phyloP scores from a whole-genome alignment of 2,797 vertebrate genomes.

The Megalops cyprinoides region DNA sequence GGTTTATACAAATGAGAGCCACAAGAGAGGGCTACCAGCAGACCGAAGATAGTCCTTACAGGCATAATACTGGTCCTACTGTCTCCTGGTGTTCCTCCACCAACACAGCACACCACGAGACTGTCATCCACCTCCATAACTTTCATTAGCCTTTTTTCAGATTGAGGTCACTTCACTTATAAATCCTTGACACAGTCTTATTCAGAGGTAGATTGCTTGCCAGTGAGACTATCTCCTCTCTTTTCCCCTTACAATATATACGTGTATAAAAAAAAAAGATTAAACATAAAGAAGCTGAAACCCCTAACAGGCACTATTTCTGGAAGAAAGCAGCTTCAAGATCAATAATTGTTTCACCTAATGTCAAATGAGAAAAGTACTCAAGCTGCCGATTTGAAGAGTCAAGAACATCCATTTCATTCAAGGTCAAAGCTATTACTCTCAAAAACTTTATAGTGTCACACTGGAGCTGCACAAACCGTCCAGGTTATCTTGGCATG shows the following conservation, averaged over 20 bases:
- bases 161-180: conserved; percentile 14
- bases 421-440: neutral
- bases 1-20: neutral
- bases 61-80: neutral
- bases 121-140: neutral
- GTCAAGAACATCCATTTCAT: neutral
- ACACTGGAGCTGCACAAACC: neutral
- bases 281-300: neutral
- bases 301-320: neutral
- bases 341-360: conserved; percentile 11
- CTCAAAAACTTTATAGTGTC: neutral
- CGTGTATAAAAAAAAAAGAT: neutral
- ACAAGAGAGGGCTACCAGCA: neutral
- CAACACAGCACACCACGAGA: neutral
- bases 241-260: neutral
- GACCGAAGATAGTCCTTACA: neutral
- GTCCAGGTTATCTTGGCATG: too few species aligned
- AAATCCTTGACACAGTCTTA: neutral
- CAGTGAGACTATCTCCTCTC: neutral
- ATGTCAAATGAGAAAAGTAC: conserved; percentile 9
- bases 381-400: neutral
- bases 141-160: neutral
- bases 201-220: neutral
- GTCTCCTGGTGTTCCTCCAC: neutral
- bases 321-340: neutral